Conservation (phyloP, 2,888 invertebrate species). For the Xestobium rufovillosum region DNA sequence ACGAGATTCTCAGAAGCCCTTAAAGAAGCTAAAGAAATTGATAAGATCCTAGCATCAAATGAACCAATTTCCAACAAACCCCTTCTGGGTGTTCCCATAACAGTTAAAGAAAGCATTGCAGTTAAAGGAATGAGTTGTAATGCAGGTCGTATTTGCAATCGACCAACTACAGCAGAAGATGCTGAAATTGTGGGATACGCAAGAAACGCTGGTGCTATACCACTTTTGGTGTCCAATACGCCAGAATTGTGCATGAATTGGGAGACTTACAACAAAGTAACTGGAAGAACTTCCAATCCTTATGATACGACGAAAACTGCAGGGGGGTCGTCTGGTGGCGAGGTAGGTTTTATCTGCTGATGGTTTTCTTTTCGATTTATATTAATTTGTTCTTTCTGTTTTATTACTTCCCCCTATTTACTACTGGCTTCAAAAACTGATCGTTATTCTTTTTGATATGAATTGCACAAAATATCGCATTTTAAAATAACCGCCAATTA, state of each 20-base stretch:
- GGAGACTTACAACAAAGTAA: constrained; percentile 73
- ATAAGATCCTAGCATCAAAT: constrained; percentile 56
- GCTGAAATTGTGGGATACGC: constrained; percentile 59
- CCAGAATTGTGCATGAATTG: constrained; percentile 85
- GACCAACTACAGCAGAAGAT: constrained; percentile 52
- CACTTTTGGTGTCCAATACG: constrained; percentile 74
- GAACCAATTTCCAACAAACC: constrained; percentile 63
- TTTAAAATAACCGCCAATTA: too few species aligned
- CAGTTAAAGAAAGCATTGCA: constrained; percentile 75
- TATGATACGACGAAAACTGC: constrained; percentile 65
- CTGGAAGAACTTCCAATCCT: constrained; percentile 76
- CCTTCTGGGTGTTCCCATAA: constrained; percentile 75
- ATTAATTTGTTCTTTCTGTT: too few species aligned
- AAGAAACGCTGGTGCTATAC: constrained; percentile 68
- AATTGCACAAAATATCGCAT: too few species aligned
- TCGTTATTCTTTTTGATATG: neutral
- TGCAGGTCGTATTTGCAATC: constrained; percentile 3
- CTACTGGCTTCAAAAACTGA: constrained; percentile 4
- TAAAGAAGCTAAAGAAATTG: constrained; percentile 64
- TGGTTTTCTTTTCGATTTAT: too few species aligned
- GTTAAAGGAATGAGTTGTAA: constrained; percentile 54
- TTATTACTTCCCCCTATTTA: too few species aligned
- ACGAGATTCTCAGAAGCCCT: constrained; percentile 69
- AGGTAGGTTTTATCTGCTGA: constrained; percentile 47
- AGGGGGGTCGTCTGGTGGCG: constrained; percentile 87